A percentile compares a stretch with the other conserved stretches of the same genome.
Evolutionary conservation across 2,797 vertebrate species (phyloP).

Genomic region (Echiichthys vipera): DNA sequence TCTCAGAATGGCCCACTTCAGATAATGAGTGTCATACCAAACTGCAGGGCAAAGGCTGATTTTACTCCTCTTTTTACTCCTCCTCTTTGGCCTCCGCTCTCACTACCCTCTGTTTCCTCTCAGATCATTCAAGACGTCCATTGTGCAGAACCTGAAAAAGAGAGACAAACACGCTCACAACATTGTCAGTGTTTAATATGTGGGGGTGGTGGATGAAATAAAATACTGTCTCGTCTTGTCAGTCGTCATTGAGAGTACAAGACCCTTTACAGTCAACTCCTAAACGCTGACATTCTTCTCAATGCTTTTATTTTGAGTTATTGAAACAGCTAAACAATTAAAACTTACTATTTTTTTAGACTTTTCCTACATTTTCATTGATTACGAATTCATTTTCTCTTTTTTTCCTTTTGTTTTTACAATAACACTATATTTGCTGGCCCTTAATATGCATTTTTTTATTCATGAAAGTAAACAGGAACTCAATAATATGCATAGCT

Average conservation of each 20-base stretch:
- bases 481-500: not conserved
- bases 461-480: conserved; percentile 1
- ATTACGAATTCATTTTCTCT: not conserved
- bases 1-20: conserved; percentile 84
- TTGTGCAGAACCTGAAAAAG: conserved; percentile 70
- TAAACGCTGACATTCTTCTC: not conserved
- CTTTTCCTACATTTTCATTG: not conserved
- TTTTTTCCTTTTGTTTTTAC: not conserved
- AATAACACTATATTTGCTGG: not conserved
- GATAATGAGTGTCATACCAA: conserved; percentile 84
- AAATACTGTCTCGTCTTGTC: not conserved
- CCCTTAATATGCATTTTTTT: not conserved
- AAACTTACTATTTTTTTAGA: not conserved
- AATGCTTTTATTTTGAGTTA: conserved; percentile 33
- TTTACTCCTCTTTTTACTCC: conserved; percentile 77
- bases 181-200: conserved; percentile 37
- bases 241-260: conserved; percentile 3
- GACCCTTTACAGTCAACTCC: not conserved
- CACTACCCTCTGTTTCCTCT: conserved; percentile 65
- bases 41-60: conserved; percentile 82
- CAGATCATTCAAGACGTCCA: conserved; percentile 68
- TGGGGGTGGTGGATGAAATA: conserved; percentile 41
- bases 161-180: conserved; percentile 44
- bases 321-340: no score
- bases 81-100: conserved; percentile 73